Conservation (phyloP, 2,888 invertebrate species). For the Eupeodes latifasciatus region DNA sequence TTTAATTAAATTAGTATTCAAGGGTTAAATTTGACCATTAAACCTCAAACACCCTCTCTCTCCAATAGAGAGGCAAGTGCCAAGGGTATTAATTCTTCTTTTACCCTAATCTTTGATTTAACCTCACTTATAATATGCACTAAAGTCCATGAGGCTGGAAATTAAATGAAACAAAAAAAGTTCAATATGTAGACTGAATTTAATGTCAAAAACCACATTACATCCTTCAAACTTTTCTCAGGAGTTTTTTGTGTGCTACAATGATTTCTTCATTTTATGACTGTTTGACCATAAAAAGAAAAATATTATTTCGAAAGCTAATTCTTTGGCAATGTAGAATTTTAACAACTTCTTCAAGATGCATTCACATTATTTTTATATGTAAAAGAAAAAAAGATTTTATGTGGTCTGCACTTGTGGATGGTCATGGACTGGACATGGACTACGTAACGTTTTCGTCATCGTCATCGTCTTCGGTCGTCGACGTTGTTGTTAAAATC, state of each 20-base stretch:
- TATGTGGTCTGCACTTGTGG: constrained; percentile 58
- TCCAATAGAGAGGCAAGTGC: neutral
- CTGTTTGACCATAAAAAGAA: constrained; percentile 42
- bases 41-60: neutral
- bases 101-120: neutral
- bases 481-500: constrained; percentile 25
- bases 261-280: constrained; percentile 39
- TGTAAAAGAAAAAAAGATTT: constrained; percentile 39
- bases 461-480: too few relatives aligned
- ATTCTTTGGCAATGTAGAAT: constrained; percentile 54
- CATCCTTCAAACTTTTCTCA: constrained; percentile 3
- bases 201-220: constrained; percentile 5
- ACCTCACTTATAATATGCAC: neutral
- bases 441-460: constrained; percentile 31
- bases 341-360: constrained; percentile 70
- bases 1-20: constrained; percentile 42
- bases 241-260: constrained; percentile 8
- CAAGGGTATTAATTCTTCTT: neutral
- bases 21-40: neutral
- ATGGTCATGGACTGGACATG: constrained; percentile 28
- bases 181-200: neutral
- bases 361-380: constrained; percentile 46
- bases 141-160: neutral
- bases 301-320: constrained; percentile 41
- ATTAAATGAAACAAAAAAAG: neutral